Percentiles rank a stretch among this genome's conserved stretches.
These are phyloP conservation scores for Eulithis prunata DNA, from an alignment of 2,888 invertebrate genomes.

Conservation along the genomic window DNA sequence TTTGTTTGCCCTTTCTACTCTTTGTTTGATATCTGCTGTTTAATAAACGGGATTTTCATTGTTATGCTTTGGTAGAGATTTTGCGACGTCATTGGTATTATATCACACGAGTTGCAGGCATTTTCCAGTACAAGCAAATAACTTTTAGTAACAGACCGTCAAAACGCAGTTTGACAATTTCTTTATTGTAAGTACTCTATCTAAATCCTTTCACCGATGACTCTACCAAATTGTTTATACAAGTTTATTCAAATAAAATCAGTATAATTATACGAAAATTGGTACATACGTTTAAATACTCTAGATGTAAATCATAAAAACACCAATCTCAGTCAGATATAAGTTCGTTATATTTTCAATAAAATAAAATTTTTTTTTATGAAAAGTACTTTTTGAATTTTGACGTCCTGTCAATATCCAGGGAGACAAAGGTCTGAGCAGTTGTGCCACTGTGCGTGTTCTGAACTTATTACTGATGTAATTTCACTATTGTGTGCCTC, in stretches of 20 bases:
- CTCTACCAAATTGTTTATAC: too few relatives aligned
- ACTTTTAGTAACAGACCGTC: too few relatives aligned
- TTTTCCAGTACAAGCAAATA: too few relatives aligned
- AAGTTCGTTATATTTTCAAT: neutral
- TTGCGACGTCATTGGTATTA: slow-evolving; percentile 11
- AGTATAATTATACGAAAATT: too few relatives aligned
- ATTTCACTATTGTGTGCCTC: slow-evolving; percentile 81
- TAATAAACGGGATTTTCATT: slow-evolving; percentile 62
- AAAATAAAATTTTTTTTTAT: neutral
- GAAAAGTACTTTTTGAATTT: slow-evolving; percentile 17
- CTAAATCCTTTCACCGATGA: too few relatives aligned
- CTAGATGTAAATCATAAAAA: neutral
- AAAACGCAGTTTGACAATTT: too few relatives aligned
- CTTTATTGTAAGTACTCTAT: too few relatives aligned
- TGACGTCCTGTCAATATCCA: slow-evolving; percentile 26
- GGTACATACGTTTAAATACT: too few relatives aligned
- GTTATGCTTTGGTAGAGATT: slow-evolving; percentile 42
- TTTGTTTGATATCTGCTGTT: slow-evolving; percentile 70
- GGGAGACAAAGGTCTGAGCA: slow-evolving; percentile 55
- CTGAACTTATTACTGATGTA: slow-evolving; percentile 79
- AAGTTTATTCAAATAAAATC: too few relatives aligned
- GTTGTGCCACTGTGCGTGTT: slow-evolving; percentile 77
- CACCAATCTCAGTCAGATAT: neutral
- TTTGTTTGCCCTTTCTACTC: slow-evolving; percentile 70
- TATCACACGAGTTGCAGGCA: neutral